Evolutionary conservation across 2,113 vertebrate genomes (phyloP).

Genomic region (Notothenia coriiceps): DNA sequence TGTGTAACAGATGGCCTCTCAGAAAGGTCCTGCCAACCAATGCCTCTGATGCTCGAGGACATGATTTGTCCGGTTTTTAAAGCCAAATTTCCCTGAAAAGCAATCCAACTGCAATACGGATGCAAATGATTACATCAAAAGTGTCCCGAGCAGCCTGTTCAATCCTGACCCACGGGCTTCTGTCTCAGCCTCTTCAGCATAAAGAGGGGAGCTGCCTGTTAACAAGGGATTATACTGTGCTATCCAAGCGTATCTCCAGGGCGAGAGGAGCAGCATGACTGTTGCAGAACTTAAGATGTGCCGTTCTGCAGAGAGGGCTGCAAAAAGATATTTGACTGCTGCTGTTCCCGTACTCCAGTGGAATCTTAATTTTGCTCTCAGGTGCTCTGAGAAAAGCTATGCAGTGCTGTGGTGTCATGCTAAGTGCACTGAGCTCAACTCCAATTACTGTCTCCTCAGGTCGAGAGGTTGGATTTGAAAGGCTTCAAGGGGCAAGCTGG

Average conservation of each 20-base stretch:
- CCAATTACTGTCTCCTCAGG: conserved; percentile 55
- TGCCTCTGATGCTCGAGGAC: conserved; percentile 33
- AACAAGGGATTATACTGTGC: conserved; percentile 27
- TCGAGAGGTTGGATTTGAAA: conserved; percentile 51
- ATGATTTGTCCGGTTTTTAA: conserved; percentile 42
- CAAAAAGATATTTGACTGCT: conserved; percentile 38
- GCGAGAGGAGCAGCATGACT: conserved; percentile 9
- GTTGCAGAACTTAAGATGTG: conserved; percentile 36
- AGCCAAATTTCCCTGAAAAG: conserved; percentile 50
- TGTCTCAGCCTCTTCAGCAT: conserved; percentile 30
- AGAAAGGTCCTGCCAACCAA: conserved; percentile 14
- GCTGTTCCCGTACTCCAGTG: conserved; percentile 42
- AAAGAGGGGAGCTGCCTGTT: conserved; percentile 26
- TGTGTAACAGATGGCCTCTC: conserved; percentile 48
- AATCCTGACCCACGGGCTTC: conserved; percentile 17
- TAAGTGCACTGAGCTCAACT: conserved; percentile 55
- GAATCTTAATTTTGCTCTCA: conserved; percentile 64
- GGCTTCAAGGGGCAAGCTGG: conserved; percentile 51
- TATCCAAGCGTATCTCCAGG: conserved; percentile 22
- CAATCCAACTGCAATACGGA: neutral
- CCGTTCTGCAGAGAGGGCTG: neutral
- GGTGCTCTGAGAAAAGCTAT: conserved; percentile 36
- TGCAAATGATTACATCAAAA: conserved; percentile 52
- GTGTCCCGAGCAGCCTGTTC: conserved; percentile 20
- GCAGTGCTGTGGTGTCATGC: conserved; percentile 31